Percentiles rank a stretch among this genome's conserved stretches.
These are phyloP conservation scores for Callochromis pleurospilus DNA, from an alignment of 2,113 vertebrate species.

Conservation along the genomic window DNA sequence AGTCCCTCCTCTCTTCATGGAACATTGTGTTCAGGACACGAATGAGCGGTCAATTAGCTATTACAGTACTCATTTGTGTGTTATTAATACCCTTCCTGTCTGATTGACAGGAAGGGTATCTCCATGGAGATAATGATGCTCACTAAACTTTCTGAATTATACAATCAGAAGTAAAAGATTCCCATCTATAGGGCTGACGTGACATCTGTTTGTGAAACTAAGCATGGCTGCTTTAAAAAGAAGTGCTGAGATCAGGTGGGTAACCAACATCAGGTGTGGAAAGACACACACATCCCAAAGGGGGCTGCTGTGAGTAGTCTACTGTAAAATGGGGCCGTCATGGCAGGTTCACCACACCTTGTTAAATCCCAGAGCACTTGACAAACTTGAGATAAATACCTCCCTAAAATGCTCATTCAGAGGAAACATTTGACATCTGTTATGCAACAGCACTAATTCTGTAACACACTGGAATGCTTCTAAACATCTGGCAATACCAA, in stretches of 20 bases:
- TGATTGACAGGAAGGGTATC: background rate
- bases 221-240: constrained; percentile 19
- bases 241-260: constrained; percentile 36
- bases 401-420: background rate
- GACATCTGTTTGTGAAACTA: constrained; percentile 41
- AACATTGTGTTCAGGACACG: constrained; percentile 54
- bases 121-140: constrained; percentile 6
- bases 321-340: constrained; percentile 31
- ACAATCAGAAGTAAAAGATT: background rate
- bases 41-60: constrained; percentile 53
- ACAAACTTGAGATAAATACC: constrained; percentile 7
- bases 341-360: constrained; percentile 30
- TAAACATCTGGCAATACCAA: constrained; percentile 59
- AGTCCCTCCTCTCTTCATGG: constrained; percentile 4
- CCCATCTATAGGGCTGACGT: background rate
- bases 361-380: constrained; percentile 15
- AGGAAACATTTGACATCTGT: constrained; percentile 44
- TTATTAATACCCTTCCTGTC: constrained; percentile 37
- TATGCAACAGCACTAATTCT: constrained; percentile 28
- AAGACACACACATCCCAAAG: constrained; percentile 29
- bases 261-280: constrained; percentile 52
- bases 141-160: background rate
- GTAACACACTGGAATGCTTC: constrained; percentile 26
- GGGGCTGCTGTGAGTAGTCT: constrained; percentile 24
- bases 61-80: constrained; percentile 45